Base-by-base conservation (phyloP, 2,797 vertebrate genomes). In the Syngnathus acus region DNA sequence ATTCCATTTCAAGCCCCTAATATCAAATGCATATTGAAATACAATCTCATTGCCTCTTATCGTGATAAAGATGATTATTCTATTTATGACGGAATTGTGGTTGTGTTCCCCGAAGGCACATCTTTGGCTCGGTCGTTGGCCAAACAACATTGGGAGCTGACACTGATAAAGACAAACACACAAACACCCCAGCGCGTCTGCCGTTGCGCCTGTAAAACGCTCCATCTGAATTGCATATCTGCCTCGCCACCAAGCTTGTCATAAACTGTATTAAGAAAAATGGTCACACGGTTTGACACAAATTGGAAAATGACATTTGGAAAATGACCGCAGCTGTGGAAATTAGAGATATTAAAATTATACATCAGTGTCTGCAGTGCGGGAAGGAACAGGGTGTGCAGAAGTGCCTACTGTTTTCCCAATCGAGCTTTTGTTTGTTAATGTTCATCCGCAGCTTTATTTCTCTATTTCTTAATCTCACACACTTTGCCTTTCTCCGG, bases 321-420 rank as follows among this genome's bases (percentile, higher is more conserved):
- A 93, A 92, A 91, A 92, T 87, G 89, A 89, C 83, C 74, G 78
- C 88, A 84, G 88, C 88, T 84, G 89, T 92, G 91, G 90, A 94
- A 94, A 94, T 94, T 94, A 94, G 89, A 91, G 91, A 93, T 94
- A 94, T 95, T 94, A 95, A 93, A 94, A 94, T 94, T 92, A 94
- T 94, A 93, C 94, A 94, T 94, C 93, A 94, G 92, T 91, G 91
- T 92, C 91, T 91, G 87, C 83, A 85, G 77, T 83, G 82, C 77
- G 71, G 63, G 79, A n/a, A 14, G 7, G 60, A 45, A 62, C 14
- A 23, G 21, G 68, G 82, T 71, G 79, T 68, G 82, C 76, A 70
- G 75, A 65, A 68, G 82, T 71, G 65, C 48, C 70, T 83, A 82
- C 70, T 83, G 76, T 68, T 72, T 69, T 75, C 75, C 67, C 63